These are phyloP conservation scores for Rhizomys pruinosus DNA, from an alignment of 2,113 vertebrate species.

Conservation along the genomic window DNA sequence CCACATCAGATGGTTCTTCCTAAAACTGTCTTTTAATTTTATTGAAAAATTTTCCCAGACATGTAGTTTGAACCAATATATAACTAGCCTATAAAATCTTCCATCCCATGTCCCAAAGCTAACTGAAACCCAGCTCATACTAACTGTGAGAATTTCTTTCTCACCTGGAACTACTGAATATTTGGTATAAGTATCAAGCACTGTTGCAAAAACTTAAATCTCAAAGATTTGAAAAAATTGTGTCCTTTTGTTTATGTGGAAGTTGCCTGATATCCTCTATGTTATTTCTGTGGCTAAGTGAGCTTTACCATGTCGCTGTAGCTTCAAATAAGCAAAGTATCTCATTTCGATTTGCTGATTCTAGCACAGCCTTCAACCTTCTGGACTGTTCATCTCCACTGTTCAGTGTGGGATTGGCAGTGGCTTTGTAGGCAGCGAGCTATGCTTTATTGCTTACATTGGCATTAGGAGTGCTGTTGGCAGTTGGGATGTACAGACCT, in stretches of 20 bases:
- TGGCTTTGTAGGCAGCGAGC: constrained; percentile 40
- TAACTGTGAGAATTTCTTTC: neutral
- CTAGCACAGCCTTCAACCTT: neutral
- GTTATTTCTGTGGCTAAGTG: neutral
- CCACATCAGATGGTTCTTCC: neutral
- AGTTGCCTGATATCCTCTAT: neutral
- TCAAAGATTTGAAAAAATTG: neutral
- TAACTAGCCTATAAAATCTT: neutral
- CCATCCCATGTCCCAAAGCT: neutral
- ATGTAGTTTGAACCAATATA: neutral
- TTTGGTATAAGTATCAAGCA: neutral
- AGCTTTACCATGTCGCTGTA: neutral
- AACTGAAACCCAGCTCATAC: neutral
- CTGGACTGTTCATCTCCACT: neutral
- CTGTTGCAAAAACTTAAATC: neutral
- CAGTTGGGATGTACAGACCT: neutral
- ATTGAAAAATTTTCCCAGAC: neutral
- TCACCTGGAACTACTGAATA: neutral
- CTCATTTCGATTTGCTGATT: neutral
- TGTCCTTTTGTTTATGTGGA: neutral
- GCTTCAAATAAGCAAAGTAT: neutral
- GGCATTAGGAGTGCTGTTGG: neutral
- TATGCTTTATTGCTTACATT: constrained; percentile 50
- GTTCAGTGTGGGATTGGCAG: neutral
- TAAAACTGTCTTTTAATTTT: neutral